Conservation (phyloP, 2,888 invertebrate genomes). For the Eilema sororculum region DNA sequence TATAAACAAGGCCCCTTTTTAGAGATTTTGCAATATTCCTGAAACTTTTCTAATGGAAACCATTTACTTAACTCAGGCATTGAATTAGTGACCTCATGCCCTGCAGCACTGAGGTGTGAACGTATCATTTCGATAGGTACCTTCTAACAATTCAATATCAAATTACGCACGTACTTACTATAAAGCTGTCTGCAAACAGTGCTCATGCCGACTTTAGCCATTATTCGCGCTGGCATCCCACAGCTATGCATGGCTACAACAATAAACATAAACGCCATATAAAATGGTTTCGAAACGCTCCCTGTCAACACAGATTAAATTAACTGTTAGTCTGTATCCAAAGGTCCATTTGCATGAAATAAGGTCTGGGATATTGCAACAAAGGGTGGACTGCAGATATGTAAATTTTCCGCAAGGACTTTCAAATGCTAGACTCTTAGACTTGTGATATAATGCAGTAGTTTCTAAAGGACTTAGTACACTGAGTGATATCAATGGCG, state of each 20-base stretch:
- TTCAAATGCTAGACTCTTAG: conserved; percentile 10
- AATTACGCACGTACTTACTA: background rate
- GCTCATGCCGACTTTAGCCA: background rate
- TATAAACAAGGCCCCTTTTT: no score
- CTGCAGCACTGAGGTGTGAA: background rate
- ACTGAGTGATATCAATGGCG: background rate
- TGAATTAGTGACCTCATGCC: background rate
- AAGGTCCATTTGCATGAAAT: conserved; percentile 52
- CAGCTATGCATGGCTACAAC: conserved; percentile 29
- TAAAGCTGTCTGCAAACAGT: background rate
- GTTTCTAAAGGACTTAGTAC: background rate
- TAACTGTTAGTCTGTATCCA: conserved; percentile 53
- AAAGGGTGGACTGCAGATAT: conserved; percentile 21
- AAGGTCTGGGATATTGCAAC: conserved; percentile 32
- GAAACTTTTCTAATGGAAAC: background rate
- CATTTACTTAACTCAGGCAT: background rate
- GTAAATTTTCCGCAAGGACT: conserved; percentile 14
- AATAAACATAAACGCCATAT: conserved; percentile 36
- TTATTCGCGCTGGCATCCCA: conserved; percentile 14
- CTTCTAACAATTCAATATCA: background rate
- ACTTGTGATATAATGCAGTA: conserved; percentile 4
- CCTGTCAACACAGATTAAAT: conserved; percentile 48
- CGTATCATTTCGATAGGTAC: background rate
- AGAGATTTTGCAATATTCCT: no score
- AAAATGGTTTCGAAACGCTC: conserved; percentile 27